Evolutionary conservation across 2,888 invertebrate species (phyloP), one percentile per base, ranked within the genome.

Genomic region (Dolichopus griseipennis): DNA sequence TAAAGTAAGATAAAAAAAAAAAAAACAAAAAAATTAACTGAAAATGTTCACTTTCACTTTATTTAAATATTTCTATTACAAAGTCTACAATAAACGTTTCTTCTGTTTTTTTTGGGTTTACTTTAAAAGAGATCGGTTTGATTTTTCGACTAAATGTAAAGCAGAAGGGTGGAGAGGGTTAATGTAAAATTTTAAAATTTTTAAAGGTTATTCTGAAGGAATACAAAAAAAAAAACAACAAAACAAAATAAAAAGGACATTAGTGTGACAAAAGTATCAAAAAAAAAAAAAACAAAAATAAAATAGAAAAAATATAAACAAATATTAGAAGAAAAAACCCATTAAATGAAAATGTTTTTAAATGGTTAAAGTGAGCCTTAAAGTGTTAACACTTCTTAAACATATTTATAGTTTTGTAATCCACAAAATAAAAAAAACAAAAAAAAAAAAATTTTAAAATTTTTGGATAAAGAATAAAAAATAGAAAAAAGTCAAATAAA

Each of bases 341-440:
- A 52, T 52, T 52, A 52, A 52, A 52, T 52, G 52, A 15, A 52
- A 52, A 52, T 52, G 52, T 52, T 52, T 52, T 52, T 37, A 37
- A 52, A 52, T 52, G 52, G n/a, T 52, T 52, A 18, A 52, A 52
- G 52, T 52, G 52, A 52, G 52, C 52, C 52, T 52, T 52, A 52
- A 52, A 52, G 52, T 52, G 52, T 52, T 52, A 52, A 52, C 52
- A 52, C 52, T 52, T 52, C 52, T 52, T 52, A 52, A n/a, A 52
- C 52, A 52, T 52, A 52, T 52, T 52, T 52, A 52, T 52, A 52
- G 52, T 52, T 52, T 52, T 52, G 52, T 52, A 52, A 52, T 52
- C 52, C 52, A 52, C 37, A 37, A 37, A 37, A 27, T 2, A 27
- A 27, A 27, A 27, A 27, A 27, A 27, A 27, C 2, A 27, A 27